phyloP scores from a whole-genome alignment of 2,888 invertebrate species.

The Neoascia interrupta region DNA sequence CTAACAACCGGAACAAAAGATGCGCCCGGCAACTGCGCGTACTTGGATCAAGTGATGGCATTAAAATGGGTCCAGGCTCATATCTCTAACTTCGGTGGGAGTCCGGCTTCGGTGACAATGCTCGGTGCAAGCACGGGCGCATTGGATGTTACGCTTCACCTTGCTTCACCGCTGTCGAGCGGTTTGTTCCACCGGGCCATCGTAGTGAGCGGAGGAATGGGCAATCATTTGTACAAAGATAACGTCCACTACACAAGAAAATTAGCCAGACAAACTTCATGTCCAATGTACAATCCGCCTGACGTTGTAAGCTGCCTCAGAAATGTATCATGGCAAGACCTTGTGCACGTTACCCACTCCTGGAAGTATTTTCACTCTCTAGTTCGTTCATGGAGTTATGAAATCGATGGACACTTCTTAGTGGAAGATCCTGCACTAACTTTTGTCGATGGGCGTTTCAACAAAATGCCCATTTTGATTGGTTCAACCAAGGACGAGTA shows the following conservation, averaged over 20 bases:
- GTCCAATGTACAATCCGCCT: conserved; percentile 81
- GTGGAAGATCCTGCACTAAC: conserved; percentile 81
- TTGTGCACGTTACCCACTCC: conserved; percentile 69
- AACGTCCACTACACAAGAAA: conserved; percentile 81
- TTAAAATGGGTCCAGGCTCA: conserved; percentile 84
- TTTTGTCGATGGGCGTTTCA: conserved; percentile 81
- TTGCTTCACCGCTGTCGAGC: conserved; percentile 83
- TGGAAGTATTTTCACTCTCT: conserved; percentile 75
- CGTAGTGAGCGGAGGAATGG: conserved; percentile 84
- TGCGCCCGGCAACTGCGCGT: conserved; percentile 84
- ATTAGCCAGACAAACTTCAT: conserved; percentile 82
- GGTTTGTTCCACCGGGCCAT: conserved; percentile 86
- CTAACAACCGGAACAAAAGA: conserved; percentile 83
- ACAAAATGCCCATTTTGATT: conserved; percentile 83
- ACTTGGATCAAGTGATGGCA: conserved; percentile 85
- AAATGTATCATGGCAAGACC: conserved; percentile 71
- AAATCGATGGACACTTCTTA: conserved; percentile 84
- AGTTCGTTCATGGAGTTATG: conserved; percentile 77
- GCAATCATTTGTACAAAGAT: conserved; percentile 81
- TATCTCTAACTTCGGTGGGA: conserved; percentile 84
- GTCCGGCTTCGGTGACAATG: conserved; percentile 83
- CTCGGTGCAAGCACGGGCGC: conserved; percentile 82
- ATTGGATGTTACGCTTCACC: conserved; percentile 80
- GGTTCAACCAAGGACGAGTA: conserved; percentile 83
- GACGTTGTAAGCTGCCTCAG: conserved; percentile 82